These are phyloP conservation scores for Hemiprocne comata DNA, from an alignment of 2,113 vertebrate species.

Conservation along the genomic window DNA sequence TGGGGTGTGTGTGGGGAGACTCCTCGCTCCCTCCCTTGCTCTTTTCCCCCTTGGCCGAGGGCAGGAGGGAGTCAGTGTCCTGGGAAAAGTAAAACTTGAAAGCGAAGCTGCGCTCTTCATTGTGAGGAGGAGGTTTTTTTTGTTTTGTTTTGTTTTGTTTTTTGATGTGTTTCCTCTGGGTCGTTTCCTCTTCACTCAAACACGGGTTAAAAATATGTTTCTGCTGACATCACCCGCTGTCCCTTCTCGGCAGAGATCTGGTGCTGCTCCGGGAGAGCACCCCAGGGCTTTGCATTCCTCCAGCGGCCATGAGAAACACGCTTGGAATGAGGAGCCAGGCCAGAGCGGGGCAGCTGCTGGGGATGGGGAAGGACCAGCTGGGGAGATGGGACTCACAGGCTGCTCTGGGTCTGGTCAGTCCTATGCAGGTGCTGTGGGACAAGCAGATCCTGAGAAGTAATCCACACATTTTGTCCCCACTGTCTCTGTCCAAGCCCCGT, in stretches of 20 bases:
- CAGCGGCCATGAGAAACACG: neutral
- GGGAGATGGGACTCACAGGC: neutral
- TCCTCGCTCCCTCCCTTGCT: neutral
- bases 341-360: neutral
- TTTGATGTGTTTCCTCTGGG: constrained; percentile 57
- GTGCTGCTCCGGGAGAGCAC: neutral
- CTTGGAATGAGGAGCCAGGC: constrained; percentile 25
- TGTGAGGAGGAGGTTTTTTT: constrained; percentile 29
- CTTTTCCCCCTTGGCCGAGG: constrained; percentile 10
- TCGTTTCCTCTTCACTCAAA: constrained; percentile 38
- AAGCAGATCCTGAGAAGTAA: neutral
- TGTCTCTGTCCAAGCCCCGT: neutral
- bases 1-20: neutral
- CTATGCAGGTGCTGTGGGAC: neutral
- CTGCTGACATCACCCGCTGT: constrained; percentile 69
- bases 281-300: constrained; percentile 59
- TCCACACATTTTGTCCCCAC: neutral
- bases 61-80: constrained; percentile 41
- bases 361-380: neutral
- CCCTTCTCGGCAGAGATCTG: neutral
- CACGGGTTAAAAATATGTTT: constrained; percentile 59
- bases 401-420: neutral
- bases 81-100: constrained; percentile 71
- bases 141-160: neutral
- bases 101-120: neutral